Base-by-base conservation (phyloP, 2,113 vertebrate genomes). In the Procapra przewalskii region DNA sequence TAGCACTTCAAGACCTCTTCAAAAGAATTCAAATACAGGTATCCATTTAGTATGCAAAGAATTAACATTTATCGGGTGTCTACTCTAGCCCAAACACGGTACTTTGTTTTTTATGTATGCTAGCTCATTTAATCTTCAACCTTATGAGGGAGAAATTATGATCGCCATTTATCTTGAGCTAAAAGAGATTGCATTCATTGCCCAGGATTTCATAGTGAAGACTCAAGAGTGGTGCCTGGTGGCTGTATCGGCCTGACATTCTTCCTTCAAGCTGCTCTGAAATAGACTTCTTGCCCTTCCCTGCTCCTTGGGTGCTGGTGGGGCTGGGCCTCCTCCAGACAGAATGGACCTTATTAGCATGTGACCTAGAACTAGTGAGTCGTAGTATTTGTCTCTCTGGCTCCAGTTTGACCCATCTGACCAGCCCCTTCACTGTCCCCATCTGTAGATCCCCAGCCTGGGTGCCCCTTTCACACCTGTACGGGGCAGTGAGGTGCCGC, bases 41-140 rank as follows among this genome's bases (percentile, higher is more conserved):
- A 62, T 88, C 77, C 88, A 36, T 93, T 97, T 90, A 89, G 89
- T 57, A 84, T n/a, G 13, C 54, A 75, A 91, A 16, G 10, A 87
- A 94, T 80, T n/a, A 75, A 96, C 52, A 92, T 96, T 87, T 95
- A 97, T 64, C 40, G 59, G 77, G 25, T 64, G n/a, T n/a, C 40
- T 96, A 31, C 31, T 84, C 50, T 54, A 9, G 67, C 79, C 55
- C 60, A 96, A 93, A 80, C 9, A 89, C 8, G n/a, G 40, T 43
- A 33, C 40, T 91, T 96, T 91, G 54, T 64, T 52, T 84, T 59
- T 59, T 91, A 67, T 80, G 36, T 40, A 57, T 40, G 50, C 93
- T 96, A 94, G 84, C 55, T 95, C 79, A 77, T 89, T 92, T 94
- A 83, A 96, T 96, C 45, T 88, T 91, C 15, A 87, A 15, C 7